Evolutionary conservation across 2,888 invertebrate species (phyloP).

Genomic region (Patella pellucida): DNA sequence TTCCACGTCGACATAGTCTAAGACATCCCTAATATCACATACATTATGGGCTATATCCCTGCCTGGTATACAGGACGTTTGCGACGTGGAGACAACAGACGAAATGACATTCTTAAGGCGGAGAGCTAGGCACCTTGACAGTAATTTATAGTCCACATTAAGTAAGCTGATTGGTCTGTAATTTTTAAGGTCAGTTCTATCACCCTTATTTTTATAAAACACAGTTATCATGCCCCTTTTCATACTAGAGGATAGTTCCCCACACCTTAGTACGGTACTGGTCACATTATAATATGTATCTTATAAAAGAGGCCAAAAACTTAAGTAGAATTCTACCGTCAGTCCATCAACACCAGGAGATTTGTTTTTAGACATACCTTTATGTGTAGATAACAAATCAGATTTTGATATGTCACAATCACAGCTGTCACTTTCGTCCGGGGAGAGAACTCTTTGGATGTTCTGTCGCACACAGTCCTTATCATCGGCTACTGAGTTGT

Average conservation of each 20-base stretch:
- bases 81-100: constrained; percentile 33
- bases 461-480: constrained; percentile 1
- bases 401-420: constrained; percentile 15
- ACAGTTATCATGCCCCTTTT: constrained; percentile 30
- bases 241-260: constrained; percentile 24
- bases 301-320: constrained; percentile 29
- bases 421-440: neutral
- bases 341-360: constrained; percentile 41
- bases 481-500: constrained; percentile 21
- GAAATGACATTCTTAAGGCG: constrained; percentile 33
- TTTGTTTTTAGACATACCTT: constrained; percentile 33
- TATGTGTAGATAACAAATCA: constrained; percentile 18
- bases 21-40: constrained; percentile 37
- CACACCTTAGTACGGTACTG: constrained; percentile 20
- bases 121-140: constrained; percentile 38
- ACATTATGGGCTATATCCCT: constrained; percentile 43
- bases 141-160: constrained; percentile 42
- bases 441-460: neutral
- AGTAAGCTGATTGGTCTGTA: constrained; percentile 44
- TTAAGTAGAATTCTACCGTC: constrained; percentile 36
- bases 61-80: constrained; percentile 42
- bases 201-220: constrained; percentile 31
- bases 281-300: constrained; percentile 24
- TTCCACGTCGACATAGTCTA: constrained; percentile 42
- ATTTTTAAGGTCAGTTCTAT: constrained; percentile 33